Conservation (phyloP, 2,113 vertebrate species). For the Callospermophilus lateralis region DNA sequence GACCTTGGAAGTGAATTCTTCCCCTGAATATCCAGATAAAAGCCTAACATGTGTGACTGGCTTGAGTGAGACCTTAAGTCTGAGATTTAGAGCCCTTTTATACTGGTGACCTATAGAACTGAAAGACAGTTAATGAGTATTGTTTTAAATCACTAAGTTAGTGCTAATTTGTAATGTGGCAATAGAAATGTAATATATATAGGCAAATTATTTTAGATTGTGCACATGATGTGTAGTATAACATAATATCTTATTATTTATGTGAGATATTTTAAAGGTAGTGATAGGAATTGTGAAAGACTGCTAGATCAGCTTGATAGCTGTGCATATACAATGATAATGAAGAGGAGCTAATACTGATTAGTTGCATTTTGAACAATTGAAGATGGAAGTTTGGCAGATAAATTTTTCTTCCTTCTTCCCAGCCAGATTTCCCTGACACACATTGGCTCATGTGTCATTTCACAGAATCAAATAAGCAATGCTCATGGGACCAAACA, state of each 20-base stretch:
- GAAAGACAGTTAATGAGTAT: background rate
- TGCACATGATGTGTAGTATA: background rate
- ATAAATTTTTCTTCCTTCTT: background rate
- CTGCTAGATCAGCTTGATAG: background rate
- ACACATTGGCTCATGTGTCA: background rate
- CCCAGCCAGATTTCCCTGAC: background rate
- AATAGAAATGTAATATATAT: background rate
- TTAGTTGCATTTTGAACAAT: background rate
- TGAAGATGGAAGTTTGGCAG: background rate
- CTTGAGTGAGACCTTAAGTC: background rate
- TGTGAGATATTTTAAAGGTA: background rate
- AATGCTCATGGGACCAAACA: background rate
- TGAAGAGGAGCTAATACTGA: background rate
- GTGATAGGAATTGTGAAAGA: background rate
- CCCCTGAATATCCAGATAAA: background rate
- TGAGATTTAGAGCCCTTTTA: background rate
- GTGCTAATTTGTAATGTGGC: background rate
- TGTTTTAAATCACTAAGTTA: background rate
- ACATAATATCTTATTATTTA: background rate
- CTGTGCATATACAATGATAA: background rate
- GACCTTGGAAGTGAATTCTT: background rate
- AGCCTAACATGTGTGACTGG: background rate
- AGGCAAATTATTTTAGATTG: background rate
- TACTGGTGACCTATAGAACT: background rate
- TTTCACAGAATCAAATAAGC: background rate